A percentile compares a stretch with the other conserved stretches of the same genome.
These are phyloP conservation scores for Morone saxatilis DNA, from an alignment of 2,113 vertebrate species.

Conservation along the genomic window DNA sequence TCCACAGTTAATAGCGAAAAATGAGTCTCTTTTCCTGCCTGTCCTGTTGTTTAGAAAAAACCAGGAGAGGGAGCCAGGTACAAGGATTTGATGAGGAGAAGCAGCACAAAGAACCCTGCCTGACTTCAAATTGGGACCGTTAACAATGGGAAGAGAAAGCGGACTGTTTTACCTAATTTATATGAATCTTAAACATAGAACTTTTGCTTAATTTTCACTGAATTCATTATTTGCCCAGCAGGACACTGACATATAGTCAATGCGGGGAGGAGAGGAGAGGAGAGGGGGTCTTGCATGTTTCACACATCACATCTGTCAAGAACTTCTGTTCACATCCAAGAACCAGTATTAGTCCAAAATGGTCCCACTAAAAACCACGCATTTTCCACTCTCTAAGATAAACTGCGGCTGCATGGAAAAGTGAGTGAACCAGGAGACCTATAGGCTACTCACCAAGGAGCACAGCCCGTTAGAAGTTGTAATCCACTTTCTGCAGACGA, in stretches of 20 bases:
- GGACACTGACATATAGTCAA: not conserved
- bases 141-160: constrained; percentile 21
- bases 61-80: constrained; percentile 85
- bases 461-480: constrained; percentile 59
- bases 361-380: constrained; percentile 22
- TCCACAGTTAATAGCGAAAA: not conserved
- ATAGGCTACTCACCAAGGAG: constrained; percentile 75
- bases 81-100: constrained; percentile 61
- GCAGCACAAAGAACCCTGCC: constrained; percentile 32
- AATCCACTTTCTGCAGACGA: constrained; percentile 78
- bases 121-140: not conserved
- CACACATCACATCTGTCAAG: constrained; percentile 68
- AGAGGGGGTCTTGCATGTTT: constrained; percentile 17
- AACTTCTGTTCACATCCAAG: constrained; percentile 43
- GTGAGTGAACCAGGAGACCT: constrained; percentile 15
- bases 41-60: constrained; percentile 42
- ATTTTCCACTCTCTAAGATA: constrained; percentile 1
- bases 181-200: not conserved
- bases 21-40: not conserved
- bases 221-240: not conserved
- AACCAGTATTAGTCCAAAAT: constrained; percentile 11
- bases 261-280: not conserved
- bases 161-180: not conserved
- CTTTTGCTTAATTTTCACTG: not conserved
- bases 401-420: constrained; percentile 21